Conservation (phyloP, 2,113 vertebrate species). For the Aphyosemion australe region DNA sequence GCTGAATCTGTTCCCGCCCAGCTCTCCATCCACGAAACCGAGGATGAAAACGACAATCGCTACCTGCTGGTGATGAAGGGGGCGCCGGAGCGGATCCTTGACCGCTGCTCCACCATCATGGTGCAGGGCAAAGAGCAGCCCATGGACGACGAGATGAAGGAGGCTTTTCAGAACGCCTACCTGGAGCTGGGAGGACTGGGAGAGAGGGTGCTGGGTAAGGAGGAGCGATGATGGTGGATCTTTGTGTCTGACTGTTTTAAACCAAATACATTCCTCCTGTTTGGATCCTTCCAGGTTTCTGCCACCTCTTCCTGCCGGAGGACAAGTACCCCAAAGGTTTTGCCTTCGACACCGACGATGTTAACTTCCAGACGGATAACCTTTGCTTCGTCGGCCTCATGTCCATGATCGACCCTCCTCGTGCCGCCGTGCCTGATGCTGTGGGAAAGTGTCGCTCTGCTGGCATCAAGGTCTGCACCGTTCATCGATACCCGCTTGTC, state of each 20-base stretch:
- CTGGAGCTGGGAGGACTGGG: constrained; percentile 87
- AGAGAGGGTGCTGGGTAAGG: constrained; percentile 69
- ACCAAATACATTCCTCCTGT: neutral
- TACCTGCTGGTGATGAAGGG: constrained; percentile 95
- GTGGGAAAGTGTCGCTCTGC: constrained; percentile 92
- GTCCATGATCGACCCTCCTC: constrained; percentile 93
- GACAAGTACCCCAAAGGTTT: constrained; percentile 92
- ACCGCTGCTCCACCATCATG: constrained; percentile 88
- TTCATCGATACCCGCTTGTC: neutral
- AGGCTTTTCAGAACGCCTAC: constrained; percentile 92
- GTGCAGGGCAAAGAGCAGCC: constrained; percentile 90
- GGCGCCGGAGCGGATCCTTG: constrained; percentile 89
- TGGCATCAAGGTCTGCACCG: constrained; percentile 83
- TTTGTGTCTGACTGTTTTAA: neutral
- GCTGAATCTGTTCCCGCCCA: neutral
- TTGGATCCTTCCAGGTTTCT: constrained; percentile 82
- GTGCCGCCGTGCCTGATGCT: constrained; percentile 88
- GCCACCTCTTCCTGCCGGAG: constrained; percentile 84
- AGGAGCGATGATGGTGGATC: neutral
- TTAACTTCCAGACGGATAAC: constrained; percentile 89
- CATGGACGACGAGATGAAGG: constrained; percentile 89
- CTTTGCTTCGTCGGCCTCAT: constrained; percentile 93
- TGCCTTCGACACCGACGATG: constrained; percentile 89
- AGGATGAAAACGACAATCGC: constrained; percentile 82
- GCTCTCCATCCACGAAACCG: constrained; percentile 75